phyloP scores from a whole-genome alignment of 2,113 vertebrate species.

The Toxostoma redivivum region DNA sequence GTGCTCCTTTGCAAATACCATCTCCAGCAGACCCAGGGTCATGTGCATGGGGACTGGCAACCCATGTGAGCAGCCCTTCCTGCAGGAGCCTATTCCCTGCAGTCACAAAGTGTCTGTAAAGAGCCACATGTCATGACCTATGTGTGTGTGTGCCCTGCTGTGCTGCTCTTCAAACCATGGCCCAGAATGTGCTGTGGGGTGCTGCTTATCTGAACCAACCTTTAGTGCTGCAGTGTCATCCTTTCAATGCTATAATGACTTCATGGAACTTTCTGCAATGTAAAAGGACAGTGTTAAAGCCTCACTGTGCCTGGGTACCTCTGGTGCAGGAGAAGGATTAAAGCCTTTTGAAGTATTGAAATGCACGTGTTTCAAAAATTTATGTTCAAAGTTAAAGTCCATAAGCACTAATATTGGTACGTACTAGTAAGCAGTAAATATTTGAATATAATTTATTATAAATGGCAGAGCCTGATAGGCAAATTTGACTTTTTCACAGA shows the following conservation, averaged over 20 bases:
- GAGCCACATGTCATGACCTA: neutral
- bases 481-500: neutral
- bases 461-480: neutral
- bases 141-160: neutral
- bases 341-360: neutral
- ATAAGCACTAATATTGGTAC: neutral
- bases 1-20: neutral
- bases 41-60: neutral
- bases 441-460: neutral
- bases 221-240: neutral
- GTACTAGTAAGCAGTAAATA: neutral
- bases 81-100: neutral
- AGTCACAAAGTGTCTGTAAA: neutral
- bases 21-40: neutral
- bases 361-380: neutral
- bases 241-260: neutral
- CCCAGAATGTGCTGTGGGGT: neutral
- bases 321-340: neutral
- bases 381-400: neutral
- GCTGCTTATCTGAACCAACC: neutral
- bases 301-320: neutral
- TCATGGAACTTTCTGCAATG: neutral
- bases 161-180: fast-evolving
- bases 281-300: neutral
- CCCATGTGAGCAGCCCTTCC: neutral